Conservation (phyloP, 2,797 vertebrate species). For the Aselliscus stoliczkanus region DNA sequence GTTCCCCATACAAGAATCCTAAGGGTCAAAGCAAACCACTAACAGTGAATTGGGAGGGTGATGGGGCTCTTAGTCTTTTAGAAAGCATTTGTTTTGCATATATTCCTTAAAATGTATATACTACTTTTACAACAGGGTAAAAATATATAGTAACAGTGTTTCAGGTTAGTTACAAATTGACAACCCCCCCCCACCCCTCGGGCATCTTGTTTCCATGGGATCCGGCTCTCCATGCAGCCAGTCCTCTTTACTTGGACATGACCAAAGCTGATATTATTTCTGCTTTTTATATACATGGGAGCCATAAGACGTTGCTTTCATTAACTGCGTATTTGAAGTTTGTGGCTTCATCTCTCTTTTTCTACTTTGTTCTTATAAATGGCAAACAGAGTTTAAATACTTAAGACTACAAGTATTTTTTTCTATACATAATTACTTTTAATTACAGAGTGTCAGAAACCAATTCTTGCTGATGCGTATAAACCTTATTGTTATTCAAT, state of each 20-base stretch:
- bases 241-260: neutral
- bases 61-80: neutral
- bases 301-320: neutral
- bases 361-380: constrained; percentile 26
- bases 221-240: neutral
- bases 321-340: neutral
- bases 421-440: constrained; percentile 62
- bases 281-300: neutral
- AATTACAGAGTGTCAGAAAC: constrained; percentile 49
- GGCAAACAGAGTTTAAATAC: constrained; percentile 1
- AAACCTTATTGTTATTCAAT: constrained; percentile 51
- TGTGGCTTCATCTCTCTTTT: neutral
- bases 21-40: neutral
- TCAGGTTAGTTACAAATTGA: neutral
- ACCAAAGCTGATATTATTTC: neutral
- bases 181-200: too few species aligned
- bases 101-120: neutral
- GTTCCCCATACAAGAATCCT: neutral
- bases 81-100: neutral
- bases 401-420: constrained; percentile 45
- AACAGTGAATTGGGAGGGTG: neutral
- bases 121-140: neutral
- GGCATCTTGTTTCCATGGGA: neutral
- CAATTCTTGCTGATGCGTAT: constrained; percentile 46
- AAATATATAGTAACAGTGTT: neutral